Percentiles rank a stretch among this genome's conserved stretches.
Conservation (phyloP, 2,113 vertebrate species). For the Lepisosteus oculatus region DNA sequence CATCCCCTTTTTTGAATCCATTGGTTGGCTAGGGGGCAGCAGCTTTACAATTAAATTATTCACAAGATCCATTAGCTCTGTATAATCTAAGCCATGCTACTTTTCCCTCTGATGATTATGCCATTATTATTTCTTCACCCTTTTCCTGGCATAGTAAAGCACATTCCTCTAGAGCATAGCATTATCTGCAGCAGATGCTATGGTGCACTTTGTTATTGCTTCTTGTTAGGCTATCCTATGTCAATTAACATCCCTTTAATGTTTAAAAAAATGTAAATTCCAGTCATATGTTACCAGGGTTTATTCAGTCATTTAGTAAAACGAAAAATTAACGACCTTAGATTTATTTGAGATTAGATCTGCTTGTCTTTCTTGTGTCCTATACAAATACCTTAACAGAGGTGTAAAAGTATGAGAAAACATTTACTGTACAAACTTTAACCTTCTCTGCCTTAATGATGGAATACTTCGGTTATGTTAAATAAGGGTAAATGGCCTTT, state of each 20-base stretch:
- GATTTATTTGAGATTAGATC: too few relatives aligned
- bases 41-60: constrained; percentile 26
- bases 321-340: too few relatives aligned
- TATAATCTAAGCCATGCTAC: constrained; percentile 32
- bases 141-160: constrained; percentile 6
- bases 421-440: too few relatives aligned
- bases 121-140: constrained; percentile 19
- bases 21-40: constrained; percentile 17
- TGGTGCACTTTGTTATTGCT: not conserved
- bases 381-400: too few relatives aligned
- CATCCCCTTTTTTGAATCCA: constrained; percentile 1
- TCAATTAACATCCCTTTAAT: too few relatives aligned
- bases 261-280: too few relatives aligned
- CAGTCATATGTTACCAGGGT: too few relatives aligned
- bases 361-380: too few relatives aligned
- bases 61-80: constrained; percentile 29
- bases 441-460: too few relatives aligned
- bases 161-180: constrained; percentile 1
- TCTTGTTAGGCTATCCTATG: not conserved
- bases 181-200: not conserved
- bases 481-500: not conserved
- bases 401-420: too few relatives aligned
- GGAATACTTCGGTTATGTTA: too few relatives aligned
- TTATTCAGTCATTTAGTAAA: too few relatives aligned
- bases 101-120: constrained; percentile 21